Evolutionary conservation across 2,113 vertebrate genomes (phyloP), one percentile per base, ranked within the genome.

Genomic region (Heterochromis multidens): DNA sequence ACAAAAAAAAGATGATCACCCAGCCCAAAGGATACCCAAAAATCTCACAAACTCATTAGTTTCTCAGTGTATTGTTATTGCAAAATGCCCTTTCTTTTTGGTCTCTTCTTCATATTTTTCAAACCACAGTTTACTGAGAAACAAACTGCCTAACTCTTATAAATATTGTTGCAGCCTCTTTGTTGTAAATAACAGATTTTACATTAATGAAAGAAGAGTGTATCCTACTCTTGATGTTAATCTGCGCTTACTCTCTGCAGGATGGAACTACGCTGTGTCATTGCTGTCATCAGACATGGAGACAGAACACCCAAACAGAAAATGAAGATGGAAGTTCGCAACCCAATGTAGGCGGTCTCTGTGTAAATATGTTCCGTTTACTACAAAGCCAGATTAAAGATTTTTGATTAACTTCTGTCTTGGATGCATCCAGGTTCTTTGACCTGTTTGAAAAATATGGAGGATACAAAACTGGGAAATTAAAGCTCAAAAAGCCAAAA

Each of bases 251-350:
- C 5, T 6, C 77, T 5, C 25, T n/a, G 40, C 88, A 99, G 99
- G 99, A 99, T 99, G 99, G 99, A 99, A 84, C 96, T 99, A 16
- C 97, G 98, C 31, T 99, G 98, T 67, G 99, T 99, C 81, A 99
- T 99, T 33, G 99, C 99, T 2, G 96, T 99, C 59, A 99, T 99
- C 87, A 97, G 99, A 8, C 99, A 99, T 0, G 99, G 99, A 78
- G 99, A 99, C 91, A 95, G 98, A 80, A 99, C 98, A 0, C 99
- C 99, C 0, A 99, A 99, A 88, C 99, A 99, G 94, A 99, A 99
- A 93, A 99, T 99, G 99, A 99, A 99, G 94, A 99, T 99, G 99
- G 98, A 99, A 90, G 99, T 99, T 65, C 97, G 97, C 19, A 98
- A 99, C 87, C 93, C 97, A 12, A 96, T 98, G 99, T 99, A 94